Evolutionary conservation across 2,797 vertebrate genomes (phyloP).

Genomic region (Sebastes taczanowskii): DNA sequence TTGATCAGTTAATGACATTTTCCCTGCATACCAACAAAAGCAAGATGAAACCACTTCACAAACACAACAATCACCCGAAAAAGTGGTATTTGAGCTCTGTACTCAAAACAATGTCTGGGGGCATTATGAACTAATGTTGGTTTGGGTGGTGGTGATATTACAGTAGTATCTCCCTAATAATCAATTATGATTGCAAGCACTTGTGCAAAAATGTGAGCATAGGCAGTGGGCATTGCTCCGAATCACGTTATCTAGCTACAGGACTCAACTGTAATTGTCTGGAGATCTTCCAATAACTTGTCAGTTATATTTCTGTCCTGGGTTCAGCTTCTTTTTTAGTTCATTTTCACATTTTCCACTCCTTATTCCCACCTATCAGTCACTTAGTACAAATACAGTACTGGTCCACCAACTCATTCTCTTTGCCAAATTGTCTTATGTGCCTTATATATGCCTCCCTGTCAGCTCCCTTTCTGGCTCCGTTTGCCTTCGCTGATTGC

Average conservation of each 20-base stretch:
- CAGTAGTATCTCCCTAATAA: not conserved
- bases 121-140: not conserved
- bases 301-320: not conserved
- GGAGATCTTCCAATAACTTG: not conserved
- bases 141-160: not conserved
- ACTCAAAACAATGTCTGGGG: not conserved
- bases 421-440: not conserved
- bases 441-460: not conserved
- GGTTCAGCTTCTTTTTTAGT: not conserved
- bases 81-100: not conserved
- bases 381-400: not conserved
- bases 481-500: not conserved
- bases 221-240: not conserved
- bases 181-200: not conserved
- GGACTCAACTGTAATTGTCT: not conserved
- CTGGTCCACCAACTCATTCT: not conserved
- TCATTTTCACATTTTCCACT: not conserved
- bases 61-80: not conserved
- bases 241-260: not conserved
- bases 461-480: not conserved
- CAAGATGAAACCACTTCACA: not conserved
- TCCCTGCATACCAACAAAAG: not conserved
- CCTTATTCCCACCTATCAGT: not conserved
- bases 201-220: not conserved
- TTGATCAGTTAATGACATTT: not conserved